Conservation (phyloP, 2,113 vertebrate species). For the Sakesphorus luctuosus region DNA sequence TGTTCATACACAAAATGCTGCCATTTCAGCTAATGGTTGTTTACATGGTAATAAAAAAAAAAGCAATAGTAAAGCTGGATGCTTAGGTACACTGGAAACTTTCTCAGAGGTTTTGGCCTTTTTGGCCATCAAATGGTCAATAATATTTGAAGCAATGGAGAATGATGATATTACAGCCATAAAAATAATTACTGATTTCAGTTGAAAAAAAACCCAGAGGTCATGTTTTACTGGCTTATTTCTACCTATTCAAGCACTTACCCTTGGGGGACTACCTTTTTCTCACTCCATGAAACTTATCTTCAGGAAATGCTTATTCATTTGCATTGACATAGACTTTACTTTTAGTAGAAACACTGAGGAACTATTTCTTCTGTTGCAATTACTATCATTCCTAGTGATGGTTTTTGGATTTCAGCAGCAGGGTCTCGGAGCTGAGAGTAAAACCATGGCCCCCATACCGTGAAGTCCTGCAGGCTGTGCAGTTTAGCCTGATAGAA, state of each 20-base stretch:
- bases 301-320: neutral
- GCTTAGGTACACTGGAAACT: neutral
- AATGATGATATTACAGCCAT: neutral
- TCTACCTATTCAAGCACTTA: neutral
- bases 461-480: neutral
- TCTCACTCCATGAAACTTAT: neutral
- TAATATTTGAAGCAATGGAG: neutral
- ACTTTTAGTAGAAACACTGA: neutral
- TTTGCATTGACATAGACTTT: neutral
- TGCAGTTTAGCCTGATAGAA: neutral
- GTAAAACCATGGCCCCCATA: neutral
- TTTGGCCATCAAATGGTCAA: neutral
- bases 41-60: neutral
- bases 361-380: neutral
- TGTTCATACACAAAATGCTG: neutral
- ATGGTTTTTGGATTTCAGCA: neutral
- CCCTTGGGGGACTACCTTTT: neutral
- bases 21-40: neutral
- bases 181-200: neutral
- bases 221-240: neutral
- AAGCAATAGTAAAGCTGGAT: neutral
- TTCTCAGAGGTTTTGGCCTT: neutral
- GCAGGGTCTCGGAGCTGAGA: neutral
- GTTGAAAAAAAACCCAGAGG: rapidly evolving
- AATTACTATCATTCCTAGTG: neutral